Percentiles rank a stretch among this genome's conserved stretches.
Conservation (phyloP, 2,888 invertebrate species). For the Drosophila testacea region DNA sequence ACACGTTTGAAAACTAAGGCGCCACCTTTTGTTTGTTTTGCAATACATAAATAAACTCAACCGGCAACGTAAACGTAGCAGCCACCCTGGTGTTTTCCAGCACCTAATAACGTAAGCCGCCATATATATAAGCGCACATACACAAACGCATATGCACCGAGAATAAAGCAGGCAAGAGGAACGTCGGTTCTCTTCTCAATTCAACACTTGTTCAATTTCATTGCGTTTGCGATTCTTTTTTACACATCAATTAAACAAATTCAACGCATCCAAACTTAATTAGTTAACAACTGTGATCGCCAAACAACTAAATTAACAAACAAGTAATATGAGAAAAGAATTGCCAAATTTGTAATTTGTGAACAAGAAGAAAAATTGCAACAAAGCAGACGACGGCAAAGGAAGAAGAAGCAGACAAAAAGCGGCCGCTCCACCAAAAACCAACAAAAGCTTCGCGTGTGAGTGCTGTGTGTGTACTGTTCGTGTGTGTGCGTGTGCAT, state of each 20-base stretch:
- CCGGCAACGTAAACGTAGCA: too few relatives aligned
- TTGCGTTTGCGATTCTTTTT: constrained; percentile 82
- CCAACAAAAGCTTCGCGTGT: constrained; percentile 59
- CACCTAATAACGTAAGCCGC: constrained; percentile 39
- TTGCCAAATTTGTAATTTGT: constrained; percentile 68
- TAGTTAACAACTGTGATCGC: constrained; percentile 81
- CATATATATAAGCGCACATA: constrained; percentile 68
- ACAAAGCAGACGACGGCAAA: constrained; percentile 63
- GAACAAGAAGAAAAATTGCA: constrained; percentile 59
- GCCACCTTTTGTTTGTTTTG: too few relatives aligned
- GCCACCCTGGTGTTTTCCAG: too few relatives aligned
- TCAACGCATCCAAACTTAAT: constrained; percentile 75
- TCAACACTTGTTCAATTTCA: constrained; percentile 84
- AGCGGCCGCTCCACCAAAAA: constrained; percentile 58
- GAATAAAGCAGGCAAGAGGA: constrained; percentile 71
- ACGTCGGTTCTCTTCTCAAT: constrained; percentile 80
- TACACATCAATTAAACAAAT: constrained; percentile 76
- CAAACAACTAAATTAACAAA: constrained; percentile 64
- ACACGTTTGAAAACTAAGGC: too few relatives aligned
- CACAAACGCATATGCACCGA: constrained; percentile 59
- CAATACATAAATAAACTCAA: too few relatives aligned
- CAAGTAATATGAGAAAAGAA: constrained; percentile 63
- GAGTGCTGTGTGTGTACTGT: constrained; percentile 41
- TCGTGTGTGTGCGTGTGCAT: constrained; percentile 23
- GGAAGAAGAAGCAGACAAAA: constrained; percentile 60